phyloP scores from a whole-genome alignment of 1,140 invertebrate species.

The Lutraria rhynchaena region DNA sequence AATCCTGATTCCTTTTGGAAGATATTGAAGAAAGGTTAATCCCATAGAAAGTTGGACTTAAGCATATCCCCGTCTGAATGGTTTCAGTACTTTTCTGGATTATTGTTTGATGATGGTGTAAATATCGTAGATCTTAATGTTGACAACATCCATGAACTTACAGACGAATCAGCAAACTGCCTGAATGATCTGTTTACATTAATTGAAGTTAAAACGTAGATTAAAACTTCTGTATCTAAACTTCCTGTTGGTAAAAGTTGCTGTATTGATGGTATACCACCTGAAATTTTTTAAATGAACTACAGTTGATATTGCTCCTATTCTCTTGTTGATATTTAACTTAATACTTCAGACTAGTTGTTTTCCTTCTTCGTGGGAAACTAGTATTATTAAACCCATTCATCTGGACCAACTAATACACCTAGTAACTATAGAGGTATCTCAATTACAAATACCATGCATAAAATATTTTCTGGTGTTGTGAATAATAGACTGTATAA shows the following conservation, averaged over 20 bases:
- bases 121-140: not conserved
- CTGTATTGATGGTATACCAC: slow-evolving; percentile 15
- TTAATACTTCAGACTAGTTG: slow-evolving; percentile 4
- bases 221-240: too few species aligned
- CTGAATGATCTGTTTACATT: slow-evolving; percentile 22
- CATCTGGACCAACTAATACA: slow-evolving; percentile 15
- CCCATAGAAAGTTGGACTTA: not conserved
- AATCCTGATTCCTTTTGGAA: too few species aligned
- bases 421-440: slow-evolving; percentile 52
- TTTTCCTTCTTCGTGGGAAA: slow-evolving; percentile 9
- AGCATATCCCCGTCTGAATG: not conserved
- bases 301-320: not conserved
- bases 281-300: slow-evolving; percentile 27
- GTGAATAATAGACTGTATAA: not conserved
- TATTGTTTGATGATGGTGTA: not conserved
- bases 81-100: too few species aligned
- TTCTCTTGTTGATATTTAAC: slow-evolving; percentile 12
- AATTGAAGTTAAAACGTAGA: not conserved
- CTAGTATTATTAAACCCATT: slow-evolving; percentile 31
- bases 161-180: not conserved
- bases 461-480: slow-evolving; percentile 36
- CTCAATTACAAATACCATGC: slow-evolving; percentile 37
- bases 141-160: slow-evolving; percentile 25
- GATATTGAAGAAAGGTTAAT: not conserved
- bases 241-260: slow-evolving; percentile 32